phyloP scores from a whole-genome alignment of 2,113 vertebrate species.

The Trochalopteron elliotii region DNA sequence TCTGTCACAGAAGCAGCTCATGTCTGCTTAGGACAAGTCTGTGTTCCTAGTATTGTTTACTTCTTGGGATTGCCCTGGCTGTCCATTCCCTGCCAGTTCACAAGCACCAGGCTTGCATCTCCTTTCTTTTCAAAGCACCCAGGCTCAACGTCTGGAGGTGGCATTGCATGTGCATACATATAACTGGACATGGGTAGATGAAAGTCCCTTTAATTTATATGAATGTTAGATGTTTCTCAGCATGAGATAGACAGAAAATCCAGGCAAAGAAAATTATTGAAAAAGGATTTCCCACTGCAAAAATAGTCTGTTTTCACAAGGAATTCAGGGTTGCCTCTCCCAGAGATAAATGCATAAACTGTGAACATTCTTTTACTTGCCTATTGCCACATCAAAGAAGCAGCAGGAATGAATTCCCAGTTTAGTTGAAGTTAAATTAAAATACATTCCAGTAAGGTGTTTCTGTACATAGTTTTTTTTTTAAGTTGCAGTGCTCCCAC shows the following conservation, averaged over 20 bases:
- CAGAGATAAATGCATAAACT: conserved; percentile 16
- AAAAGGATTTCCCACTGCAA: neutral
- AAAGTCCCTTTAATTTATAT: neutral
- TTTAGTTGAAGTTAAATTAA: neutral
- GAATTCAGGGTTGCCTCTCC: conserved; percentile 10
- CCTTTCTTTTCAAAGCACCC: neutral
- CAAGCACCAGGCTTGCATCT: neutral
- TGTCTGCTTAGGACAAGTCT: neutral
- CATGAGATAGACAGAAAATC: neutral
- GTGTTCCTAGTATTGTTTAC: neutral
- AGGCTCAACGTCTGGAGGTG: fast-evolving
- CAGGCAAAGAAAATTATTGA: neutral
- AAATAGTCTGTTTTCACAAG: neutral
- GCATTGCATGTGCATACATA: neutral
- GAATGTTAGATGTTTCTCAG: neutral
- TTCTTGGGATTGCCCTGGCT: neutral
- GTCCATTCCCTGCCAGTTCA: neutral
- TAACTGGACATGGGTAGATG: neutral
- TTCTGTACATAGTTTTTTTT: neutral
- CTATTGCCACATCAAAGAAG: conserved; percentile 21
- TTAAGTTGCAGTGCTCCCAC: conserved; percentile 33
- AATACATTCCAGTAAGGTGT: neutral
- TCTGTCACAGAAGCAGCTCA: neutral
- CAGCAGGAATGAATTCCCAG: neutral
- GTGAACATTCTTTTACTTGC: conserved; percentile 41